Base-by-base conservation (phyloP, 2,888 invertebrate genomes). In the Hirtodrosophila alboralis region DNA sequence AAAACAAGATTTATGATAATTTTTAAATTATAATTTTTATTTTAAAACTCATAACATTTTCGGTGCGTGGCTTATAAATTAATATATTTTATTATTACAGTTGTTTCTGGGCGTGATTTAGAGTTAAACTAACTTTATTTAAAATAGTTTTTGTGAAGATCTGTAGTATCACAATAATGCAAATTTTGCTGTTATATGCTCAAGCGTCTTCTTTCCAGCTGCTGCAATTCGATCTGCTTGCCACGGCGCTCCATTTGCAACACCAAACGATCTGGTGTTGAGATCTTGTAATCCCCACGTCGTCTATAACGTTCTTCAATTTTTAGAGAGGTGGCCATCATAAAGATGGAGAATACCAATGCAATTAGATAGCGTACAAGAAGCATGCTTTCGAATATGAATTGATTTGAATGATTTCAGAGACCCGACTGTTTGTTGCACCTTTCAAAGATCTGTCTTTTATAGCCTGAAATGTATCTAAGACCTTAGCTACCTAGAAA, bases 301-400 rank as follows among this genome's bases (percentile, higher is more conserved):
- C 57, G 56, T 9, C 56, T 51, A 4, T 47, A 45, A 6, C 78
- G 84, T 33, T 69, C 59, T 33, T 73, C 75, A 53, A 79, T 56
- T 28, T 51, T 60, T 58, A 83, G 38, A 38, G 83, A 83, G 23
- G 83, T 79, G 63, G 85, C 79, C 77, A 79, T 58, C 70, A 84
- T 69, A 47, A 84, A 83, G 43, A 84, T 34, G 60, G 83, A 79
- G 54, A 83, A 84, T 9, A 84, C 85, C 47, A 83, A 43, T 1
- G 83, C 84, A 48, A 85, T 79, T 59, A 84, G 33, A 45, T 79
- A 83, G 30, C 79, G 75, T 13, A 84, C 73, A 27, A 84, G 38
- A 26, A 77, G 40, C 83, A 84, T 84, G 18, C 18, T 3, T 21
- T 21, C 51, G 43, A 48, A 48, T 53, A 34, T 36, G 48, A 34